These are phyloP conservation scores for Auanema sp. DNA, from an alignment of 2,888 invertebrate species.

Conservation along the genomic window DNA sequence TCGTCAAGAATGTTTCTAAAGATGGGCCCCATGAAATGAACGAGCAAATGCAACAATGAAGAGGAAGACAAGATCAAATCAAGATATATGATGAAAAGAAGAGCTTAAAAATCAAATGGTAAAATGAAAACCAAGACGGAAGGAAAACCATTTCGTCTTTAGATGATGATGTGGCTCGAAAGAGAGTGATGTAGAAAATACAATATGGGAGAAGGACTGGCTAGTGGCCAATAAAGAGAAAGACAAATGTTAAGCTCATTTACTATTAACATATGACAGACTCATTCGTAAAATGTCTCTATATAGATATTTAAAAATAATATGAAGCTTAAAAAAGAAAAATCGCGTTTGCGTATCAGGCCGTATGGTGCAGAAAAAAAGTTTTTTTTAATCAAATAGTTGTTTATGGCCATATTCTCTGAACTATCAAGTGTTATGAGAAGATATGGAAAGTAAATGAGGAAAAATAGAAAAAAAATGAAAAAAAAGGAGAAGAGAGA, in stretches of 20 bases:
- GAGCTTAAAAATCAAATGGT: neutral
- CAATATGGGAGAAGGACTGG: neutral
- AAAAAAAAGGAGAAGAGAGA: slow-evolving; percentile 5
- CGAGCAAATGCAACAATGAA: neutral
- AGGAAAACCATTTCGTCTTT: neutral
- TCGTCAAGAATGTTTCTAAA: neutral
- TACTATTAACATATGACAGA: neutral
- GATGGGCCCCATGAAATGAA: slow-evolving; percentile 1
- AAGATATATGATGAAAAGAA: neutral
- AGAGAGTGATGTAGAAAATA: neutral
- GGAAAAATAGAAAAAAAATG: slow-evolving; percentile 6
- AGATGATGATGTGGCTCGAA: neutral
- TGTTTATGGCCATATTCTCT: neutral
- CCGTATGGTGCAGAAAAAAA: no score
- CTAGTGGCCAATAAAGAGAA: neutral
- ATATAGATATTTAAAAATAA: neutral
- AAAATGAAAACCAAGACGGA: neutral
- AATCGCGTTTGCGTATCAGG: neutral
- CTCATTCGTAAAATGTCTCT: neutral
- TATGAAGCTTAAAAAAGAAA: neutral
- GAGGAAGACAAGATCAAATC: neutral
- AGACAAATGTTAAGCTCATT: neutral
- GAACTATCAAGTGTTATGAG: slow-evolving; percentile 8
- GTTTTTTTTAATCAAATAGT: no score
- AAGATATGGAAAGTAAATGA: slow-evolving; percentile 4